Evolutionary conservation across 2,888 invertebrate species (phyloP), one percentile per base, ranked within the genome.

Genomic region (Dorcus parallelipipedus): DNA sequence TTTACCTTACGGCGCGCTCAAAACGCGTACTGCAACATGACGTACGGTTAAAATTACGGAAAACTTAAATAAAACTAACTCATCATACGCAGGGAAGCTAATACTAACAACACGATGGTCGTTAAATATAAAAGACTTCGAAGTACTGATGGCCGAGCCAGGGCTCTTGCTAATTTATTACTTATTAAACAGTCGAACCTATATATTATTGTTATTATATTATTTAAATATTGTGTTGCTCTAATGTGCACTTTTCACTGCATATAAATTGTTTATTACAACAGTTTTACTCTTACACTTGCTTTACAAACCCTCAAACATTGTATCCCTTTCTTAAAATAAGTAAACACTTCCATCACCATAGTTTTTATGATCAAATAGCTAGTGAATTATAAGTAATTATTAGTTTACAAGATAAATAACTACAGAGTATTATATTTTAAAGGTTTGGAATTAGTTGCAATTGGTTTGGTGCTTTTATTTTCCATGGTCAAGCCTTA

Each of bases 1-100:
- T 59, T 59, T 59, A 50, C 59, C 55, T 55, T 59, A 59, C 55
- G 38, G 38, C 54, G 38, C 17, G 41, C 33, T 38, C 43, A 42
- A 50, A 17, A 52, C 45, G 9, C 20, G 20, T 20, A 20, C 20
- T 20, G 20, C 20, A 20, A 45, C 20, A 23, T 51, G 56, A 56
- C 56, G 56, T 56, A 51, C 20, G 51, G 56, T 56, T 50, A 41
- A 42, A 56, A 45, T 45, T 10, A 45, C 23, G 9, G 45, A 45
- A 45, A 20, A 45, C 20, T 45, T 45, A 45, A 45, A 45, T 45
- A 45, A 45, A 45, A 45, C 45, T 45, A 45, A 45, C 45, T 45
- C 45, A 45, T 45, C 45, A 45, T 45, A 45, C 45, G 45, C 45
- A 45, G 45, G 45, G 45, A 45, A 45, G 45, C 45, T 45, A 45